Percentiles rank a stretch among this genome's conserved stretches.
phyloP scores from a whole-genome alignment of 2,888 invertebrate genomes.

The Carabus problematicus region DNA sequence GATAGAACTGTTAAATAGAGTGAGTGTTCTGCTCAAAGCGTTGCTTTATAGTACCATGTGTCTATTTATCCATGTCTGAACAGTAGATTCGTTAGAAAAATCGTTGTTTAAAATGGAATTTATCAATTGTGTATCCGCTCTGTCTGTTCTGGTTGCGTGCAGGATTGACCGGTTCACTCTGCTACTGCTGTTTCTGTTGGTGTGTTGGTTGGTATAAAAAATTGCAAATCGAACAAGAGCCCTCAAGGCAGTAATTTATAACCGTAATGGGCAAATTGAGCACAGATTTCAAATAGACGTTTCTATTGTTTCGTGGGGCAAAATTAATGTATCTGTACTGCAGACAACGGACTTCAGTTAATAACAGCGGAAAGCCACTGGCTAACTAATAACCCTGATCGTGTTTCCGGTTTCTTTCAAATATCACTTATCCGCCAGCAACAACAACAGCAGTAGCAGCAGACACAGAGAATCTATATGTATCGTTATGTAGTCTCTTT shows the following conservation, averaged over 20 bases:
- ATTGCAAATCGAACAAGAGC: constrained; percentile 36
- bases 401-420: constrained; percentile 19
- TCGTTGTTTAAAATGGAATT: constrained; percentile 36
- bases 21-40: not conserved
- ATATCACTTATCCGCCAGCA: not conserved
- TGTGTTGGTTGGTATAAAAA: constrained; percentile 32
- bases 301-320: constrained; percentile 42
- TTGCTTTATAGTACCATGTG: not conserved
- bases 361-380: constrained; percentile 39
- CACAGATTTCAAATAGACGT: constrained; percentile 44
- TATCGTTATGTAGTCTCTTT: not conserved
- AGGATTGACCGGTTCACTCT: constrained; percentile 12
- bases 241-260: constrained; percentile 42
- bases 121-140: constrained; percentile 35
- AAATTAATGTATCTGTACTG: constrained; percentile 40
- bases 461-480: constrained; percentile 2
- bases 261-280: constrained; percentile 44
- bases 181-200: constrained; percentile 2
- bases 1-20: not conserved
- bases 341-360: constrained; percentile 31
- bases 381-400: constrained; percentile 34
- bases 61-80: constrained; percentile 2
- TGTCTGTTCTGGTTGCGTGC: constrained; percentile 25
- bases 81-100: constrained; percentile 25
- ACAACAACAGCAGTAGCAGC: not conserved